Conservation (phyloP, 2,888 invertebrate genomes). For the Orgyia antiqua region DNA sequence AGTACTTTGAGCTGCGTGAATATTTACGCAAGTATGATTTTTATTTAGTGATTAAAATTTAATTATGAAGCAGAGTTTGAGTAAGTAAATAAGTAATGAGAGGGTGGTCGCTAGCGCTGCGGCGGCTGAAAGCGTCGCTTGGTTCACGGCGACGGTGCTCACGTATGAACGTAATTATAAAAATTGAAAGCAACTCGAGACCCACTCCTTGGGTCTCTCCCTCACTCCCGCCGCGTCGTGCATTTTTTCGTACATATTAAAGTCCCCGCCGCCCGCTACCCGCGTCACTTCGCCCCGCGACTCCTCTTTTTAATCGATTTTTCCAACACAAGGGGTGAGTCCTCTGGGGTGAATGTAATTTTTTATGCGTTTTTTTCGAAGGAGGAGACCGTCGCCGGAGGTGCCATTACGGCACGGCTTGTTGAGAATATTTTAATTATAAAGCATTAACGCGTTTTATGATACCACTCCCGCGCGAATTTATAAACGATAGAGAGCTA, state of each 20-base stretch:
- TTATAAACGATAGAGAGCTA: slow-evolving; percentile 75
- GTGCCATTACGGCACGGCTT: slow-evolving; percentile 79
- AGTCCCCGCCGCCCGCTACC: slow-evolving; percentile 58
- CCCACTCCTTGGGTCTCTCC: slow-evolving; percentile 62
- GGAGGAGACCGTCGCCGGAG: slow-evolving; percentile 72
- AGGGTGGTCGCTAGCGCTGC: slow-evolving; percentile 27
- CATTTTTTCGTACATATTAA: slow-evolving; percentile 79
- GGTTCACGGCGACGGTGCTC: slow-evolving; percentile 59
- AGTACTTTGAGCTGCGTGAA: slow-evolving; percentile 15
- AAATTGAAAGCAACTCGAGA: slow-evolving; percentile 73
- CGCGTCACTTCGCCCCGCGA: slow-evolving; percentile 59
- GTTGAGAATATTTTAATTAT: slow-evolving; percentile 80
- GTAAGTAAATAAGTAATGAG: slow-evolving; percentile 55
- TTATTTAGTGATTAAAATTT: slow-evolving; percentile 48
- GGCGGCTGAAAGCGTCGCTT: slow-evolving; percentile 35
- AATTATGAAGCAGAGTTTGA: slow-evolving; percentile 40
- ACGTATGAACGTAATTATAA: slow-evolving; percentile 80
- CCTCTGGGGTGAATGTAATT: slow-evolving; percentile 79
- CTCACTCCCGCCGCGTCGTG: slow-evolving; percentile 71
- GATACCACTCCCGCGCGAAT: slow-evolving; percentile 73
- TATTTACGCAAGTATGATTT: too few relatives aligned
- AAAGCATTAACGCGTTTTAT: slow-evolving; percentile 78
- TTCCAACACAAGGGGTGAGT: slow-evolving; percentile 78
- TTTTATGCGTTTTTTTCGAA: slow-evolving; percentile 77
- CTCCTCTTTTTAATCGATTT: slow-evolving; percentile 79